Conservation (phyloP, 2,888 invertebrate genomes). For the Hirtodrosophila duncani region DNA sequence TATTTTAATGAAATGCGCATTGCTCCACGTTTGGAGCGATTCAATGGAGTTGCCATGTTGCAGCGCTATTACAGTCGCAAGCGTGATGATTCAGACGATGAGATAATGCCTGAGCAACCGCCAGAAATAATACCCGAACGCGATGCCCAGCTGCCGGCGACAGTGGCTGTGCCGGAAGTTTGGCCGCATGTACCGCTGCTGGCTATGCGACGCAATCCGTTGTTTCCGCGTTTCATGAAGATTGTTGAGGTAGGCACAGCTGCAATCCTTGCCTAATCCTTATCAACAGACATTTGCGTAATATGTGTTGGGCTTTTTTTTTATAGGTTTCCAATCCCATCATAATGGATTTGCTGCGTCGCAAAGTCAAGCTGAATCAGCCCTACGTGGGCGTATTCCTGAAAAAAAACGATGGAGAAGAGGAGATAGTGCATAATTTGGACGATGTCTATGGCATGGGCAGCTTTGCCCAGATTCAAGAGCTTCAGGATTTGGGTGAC, state of each 20-base stretch:
- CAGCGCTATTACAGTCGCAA: constrained; percentile 50
- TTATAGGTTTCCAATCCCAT: constrained; percentile 89
- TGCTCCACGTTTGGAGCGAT: constrained; percentile 21
- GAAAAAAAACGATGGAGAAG: constrained; percentile 93
- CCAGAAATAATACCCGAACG: constrained; percentile 53
- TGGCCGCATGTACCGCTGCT: constrained; percentile 98
- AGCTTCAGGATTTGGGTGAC: constrained; percentile 96
- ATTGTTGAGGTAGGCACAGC: constrained; percentile 88
- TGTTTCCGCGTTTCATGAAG: constrained; percentile 99
- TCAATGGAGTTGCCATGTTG: constrained; percentile 23
- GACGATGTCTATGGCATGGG: constrained; percentile 94
- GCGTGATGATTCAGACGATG: constrained; percentile 49
- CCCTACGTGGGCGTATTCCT: constrained; percentile 98
- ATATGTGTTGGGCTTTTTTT: constrained; percentile 8
- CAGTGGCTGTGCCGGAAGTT: constrained; percentile 95
- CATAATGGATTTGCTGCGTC: constrained; percentile 91
- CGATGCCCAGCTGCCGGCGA: constrained; percentile 83
- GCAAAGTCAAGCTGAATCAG: constrained; percentile 96
- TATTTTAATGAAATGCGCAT: constrained; percentile 36
- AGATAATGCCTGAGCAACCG: constrained; percentile 27
- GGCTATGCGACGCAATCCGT: constrained; percentile 94
- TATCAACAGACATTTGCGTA: not conserved
- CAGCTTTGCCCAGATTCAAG: constrained; percentile 98
- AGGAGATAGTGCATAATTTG: constrained; percentile 89
- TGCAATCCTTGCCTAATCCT: not conserved